These are phyloP conservation scores for Nesospiza acunhae DNA, from an alignment of 2,113 vertebrate genomes.

Conservation along the genomic window DNA sequence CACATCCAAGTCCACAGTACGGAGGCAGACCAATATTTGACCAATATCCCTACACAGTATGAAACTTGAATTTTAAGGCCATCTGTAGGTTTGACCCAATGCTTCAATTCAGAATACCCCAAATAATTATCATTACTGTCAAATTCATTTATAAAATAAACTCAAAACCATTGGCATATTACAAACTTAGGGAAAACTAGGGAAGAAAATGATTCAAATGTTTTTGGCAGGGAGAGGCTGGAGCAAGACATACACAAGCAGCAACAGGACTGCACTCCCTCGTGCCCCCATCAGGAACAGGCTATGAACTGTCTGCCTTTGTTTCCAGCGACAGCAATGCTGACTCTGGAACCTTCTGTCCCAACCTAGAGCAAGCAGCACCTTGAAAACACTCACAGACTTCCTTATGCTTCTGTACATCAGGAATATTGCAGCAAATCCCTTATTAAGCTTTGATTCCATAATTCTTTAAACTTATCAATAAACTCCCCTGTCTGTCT, in stretches of 20 bases:
- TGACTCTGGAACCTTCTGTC: not conserved
- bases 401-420: not conserved
- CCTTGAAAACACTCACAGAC: not conserved
- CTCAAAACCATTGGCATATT: not conserved
- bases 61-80: not conserved
- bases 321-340: not conserved
- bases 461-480: not conserved
- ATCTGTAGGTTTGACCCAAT: not conserved
- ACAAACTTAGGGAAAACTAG: not conserved
- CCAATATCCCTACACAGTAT: not conserved
- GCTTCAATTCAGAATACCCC: not conserved
- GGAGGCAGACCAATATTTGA: not conserved
- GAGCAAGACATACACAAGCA: not conserved
- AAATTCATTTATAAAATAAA: not conserved
- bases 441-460: not conserved
- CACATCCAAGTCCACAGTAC: not conserved
- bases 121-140: not conserved
- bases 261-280: not conserved
- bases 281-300: fast-evolving
- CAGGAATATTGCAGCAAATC: not conserved
- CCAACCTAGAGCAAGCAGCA: not conserved
- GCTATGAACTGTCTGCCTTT: not conserved
- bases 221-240: not conserved
- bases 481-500: not conserved
- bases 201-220: not conserved